Conservation (phyloP, 2,113 vertebrate species). For the Osmerus eperlanus region DNA sequence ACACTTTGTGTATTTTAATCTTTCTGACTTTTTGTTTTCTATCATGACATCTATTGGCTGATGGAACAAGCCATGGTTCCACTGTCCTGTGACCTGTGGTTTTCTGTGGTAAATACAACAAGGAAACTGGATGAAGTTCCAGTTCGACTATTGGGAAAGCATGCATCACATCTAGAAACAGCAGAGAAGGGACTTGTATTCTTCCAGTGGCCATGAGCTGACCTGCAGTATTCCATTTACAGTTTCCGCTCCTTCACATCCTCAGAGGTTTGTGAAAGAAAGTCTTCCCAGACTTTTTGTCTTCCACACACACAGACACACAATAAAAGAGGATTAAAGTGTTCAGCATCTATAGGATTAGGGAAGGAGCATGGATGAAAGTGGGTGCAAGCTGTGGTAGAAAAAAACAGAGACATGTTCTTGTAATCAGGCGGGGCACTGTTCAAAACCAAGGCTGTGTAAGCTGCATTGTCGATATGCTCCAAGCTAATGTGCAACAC, state of each 20-base stretch:
- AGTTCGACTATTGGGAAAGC: not conserved
- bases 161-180: constrained; percentile 12
- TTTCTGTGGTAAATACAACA: not conserved
- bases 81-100: not conserved
- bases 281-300: constrained; percentile 17
- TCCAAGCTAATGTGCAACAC: constrained; percentile 20
- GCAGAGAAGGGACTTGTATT: not conserved
- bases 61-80: not conserved
- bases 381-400: constrained; percentile 25
- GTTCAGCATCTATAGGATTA: constrained; percentile 44
- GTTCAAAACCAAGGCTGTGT: constrained; percentile 21
- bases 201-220: not conserved
- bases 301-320: constrained; percentile 14
- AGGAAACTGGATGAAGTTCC: constrained; percentile 13
- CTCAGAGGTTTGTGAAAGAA: constrained; percentile 16
- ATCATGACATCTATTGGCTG: not conserved
- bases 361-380: constrained; percentile 19
- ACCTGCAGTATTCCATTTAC: constrained; percentile 17
- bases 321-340: constrained; percentile 32
- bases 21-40: too few relatives aligned
- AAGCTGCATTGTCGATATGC: not conserved
- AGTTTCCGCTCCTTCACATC: not conserved
- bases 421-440: constrained; percentile 26
- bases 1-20: not conserved
- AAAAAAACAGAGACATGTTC: constrained; percentile 21